Conservation (phyloP, 2,888 invertebrate species). For the Rhagium mordax region DNA sequence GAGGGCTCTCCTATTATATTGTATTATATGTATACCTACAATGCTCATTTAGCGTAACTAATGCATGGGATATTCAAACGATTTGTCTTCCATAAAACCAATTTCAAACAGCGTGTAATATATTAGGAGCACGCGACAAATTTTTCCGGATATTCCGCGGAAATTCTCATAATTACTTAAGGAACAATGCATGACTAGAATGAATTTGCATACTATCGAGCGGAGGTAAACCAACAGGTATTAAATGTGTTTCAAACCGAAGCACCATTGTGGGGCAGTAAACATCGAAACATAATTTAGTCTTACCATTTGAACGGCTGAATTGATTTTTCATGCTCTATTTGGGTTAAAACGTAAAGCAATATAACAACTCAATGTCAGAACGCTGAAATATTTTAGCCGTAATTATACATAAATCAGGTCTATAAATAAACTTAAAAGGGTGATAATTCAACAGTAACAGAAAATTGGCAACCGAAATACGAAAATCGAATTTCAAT, state of each 20-base stretch:
- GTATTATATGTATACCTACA: no score
- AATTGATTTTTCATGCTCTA: conserved; percentile 16
- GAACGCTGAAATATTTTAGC: neutral
- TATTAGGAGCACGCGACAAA: neutral
- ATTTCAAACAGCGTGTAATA: neutral
- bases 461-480: neutral
- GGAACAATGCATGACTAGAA: neutral
- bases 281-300: neutral
- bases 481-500: neutral
- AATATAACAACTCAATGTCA: conserved; percentile 14
- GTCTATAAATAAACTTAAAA: conserved; percentile 21
- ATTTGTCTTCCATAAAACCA: neutral
- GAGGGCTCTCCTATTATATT: no score
- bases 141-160: conserved; percentile 6
- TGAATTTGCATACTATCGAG: conserved; percentile 26
- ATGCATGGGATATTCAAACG: no score
- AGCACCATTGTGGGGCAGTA: neutral
- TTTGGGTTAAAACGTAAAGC: neutral
- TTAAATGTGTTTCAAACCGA: neutral
- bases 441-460: neutral
- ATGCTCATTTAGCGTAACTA: no score
- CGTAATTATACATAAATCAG: conserved; percentile 5
- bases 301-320: neutral
- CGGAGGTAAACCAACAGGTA: conserved; percentile 9
- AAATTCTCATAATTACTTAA: conserved; percentile 11